These are phyloP conservation scores for Clinocottus analis DNA, from an alignment of 2,113 vertebrate genomes.

Conservation along the genomic window DNA sequence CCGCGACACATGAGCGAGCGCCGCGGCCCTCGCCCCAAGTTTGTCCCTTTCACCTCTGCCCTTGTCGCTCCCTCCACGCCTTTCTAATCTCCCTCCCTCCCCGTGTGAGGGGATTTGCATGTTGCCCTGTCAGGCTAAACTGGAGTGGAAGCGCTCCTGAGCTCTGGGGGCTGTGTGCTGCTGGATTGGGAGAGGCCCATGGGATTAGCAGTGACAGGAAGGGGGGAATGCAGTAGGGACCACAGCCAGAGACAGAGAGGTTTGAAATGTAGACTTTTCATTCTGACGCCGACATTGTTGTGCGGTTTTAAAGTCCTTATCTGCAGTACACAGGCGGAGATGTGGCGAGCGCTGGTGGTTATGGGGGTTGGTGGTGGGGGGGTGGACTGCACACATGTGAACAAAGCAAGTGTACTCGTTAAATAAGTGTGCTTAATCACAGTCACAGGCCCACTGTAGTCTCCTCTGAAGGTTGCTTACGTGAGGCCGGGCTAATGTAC, in stretches of 20 bases:
- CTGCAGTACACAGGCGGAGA: constrained; percentile 58
- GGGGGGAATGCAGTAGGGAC: constrained; percentile 53
- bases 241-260: constrained; percentile 52
- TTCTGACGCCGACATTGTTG: constrained; percentile 59
- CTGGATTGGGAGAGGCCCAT: constrained; percentile 59
- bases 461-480: constrained; percentile 74
- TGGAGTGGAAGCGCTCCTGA: constrained; percentile 40
- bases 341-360: constrained; percentile 42
- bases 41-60: constrained; percentile 50
- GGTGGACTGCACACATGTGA: constrained; percentile 51
- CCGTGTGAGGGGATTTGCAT: constrained; percentile 54
- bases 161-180: constrained; percentile 43
- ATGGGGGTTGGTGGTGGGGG: constrained; percentile 31
- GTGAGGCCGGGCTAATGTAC: constrained; percentile 72
- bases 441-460: constrained; percentile 71
- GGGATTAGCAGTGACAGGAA: constrained; percentile 62
- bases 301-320: constrained; percentile 65
- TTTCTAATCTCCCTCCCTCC: constrained; percentile 42
- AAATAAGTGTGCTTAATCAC: constrained; percentile 75
- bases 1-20: constrained; percentile 5
- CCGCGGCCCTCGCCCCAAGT: constrained; percentile 18
- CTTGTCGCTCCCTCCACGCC: constrained; percentile 31
- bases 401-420: constrained; percentile 64
- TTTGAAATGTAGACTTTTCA: constrained; percentile 64
- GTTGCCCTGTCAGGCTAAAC: constrained; percentile 63